Percentiles rank a stretch among this genome's conserved stretches.
Conservation (phyloP, 2,797 vertebrate species). For the Scolopax rusticola region DNA sequence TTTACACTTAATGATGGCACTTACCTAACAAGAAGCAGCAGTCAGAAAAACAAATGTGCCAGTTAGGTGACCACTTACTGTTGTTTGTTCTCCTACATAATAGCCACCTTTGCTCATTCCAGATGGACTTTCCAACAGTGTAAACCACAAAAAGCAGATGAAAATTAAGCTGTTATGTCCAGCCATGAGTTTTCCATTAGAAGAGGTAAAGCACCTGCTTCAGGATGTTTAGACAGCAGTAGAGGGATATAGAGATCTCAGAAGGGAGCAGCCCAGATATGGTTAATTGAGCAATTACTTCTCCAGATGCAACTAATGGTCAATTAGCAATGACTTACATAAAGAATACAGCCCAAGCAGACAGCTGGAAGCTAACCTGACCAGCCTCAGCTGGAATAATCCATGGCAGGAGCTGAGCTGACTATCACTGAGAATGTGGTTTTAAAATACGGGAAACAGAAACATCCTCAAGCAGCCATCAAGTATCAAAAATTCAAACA, state of each 20-base stretch:
- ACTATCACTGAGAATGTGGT: neutral
- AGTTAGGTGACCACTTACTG: neutral
- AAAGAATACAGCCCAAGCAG: neutral
- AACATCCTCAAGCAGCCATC: neutral
- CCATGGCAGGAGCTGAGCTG: neutral
- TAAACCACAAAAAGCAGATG: neutral
- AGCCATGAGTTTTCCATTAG: slow-evolving; percentile 3
- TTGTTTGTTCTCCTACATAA: neutral
- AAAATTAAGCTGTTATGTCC: neutral
- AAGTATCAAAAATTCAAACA: neutral
- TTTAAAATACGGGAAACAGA: neutral
- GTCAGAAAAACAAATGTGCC: neutral
- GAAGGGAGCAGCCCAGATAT: neutral
- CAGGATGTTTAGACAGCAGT: neutral
- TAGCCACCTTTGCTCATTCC: neutral
- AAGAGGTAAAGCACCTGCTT: slow-evolving; percentile 33
- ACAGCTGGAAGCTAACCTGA: neutral
- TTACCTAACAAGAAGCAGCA: neutral
- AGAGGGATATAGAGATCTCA: neutral
- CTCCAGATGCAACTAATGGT: slow-evolving; percentile 48
- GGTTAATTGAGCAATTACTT: slow-evolving; percentile 47
- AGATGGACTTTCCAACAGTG: neutral
- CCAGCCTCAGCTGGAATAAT: neutral
- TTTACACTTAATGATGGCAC: neutral
- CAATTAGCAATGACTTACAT: slow-evolving; percentile 9